These are phyloP conservation scores for Sitobion miscanthi DNA, from an alignment of 1,140 invertebrate species.

Conservation along the genomic window DNA sequence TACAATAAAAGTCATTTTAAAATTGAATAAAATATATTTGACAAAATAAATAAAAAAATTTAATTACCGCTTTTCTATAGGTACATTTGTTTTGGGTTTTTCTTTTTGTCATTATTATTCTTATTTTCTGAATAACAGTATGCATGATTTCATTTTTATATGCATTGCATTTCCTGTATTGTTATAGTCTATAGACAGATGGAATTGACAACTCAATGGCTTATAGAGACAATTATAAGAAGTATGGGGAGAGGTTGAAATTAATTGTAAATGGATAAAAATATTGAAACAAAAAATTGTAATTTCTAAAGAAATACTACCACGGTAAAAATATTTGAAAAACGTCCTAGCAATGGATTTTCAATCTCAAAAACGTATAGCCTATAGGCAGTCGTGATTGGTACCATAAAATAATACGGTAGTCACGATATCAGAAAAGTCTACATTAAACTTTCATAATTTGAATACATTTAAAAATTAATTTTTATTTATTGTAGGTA, in stretches of 20 bases:
- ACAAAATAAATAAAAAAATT: too few species aligned
- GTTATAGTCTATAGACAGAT: too few species aligned
- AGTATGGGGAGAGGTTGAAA: background rate
- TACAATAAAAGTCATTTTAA: too few species aligned
- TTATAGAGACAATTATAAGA: background rate
- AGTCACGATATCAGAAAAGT: background rate
- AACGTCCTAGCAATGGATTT: background rate
- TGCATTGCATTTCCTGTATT: too few species aligned
- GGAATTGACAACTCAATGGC: too few species aligned
- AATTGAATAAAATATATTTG: too few species aligned
- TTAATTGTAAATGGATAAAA: background rate
- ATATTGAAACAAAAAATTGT: background rate
- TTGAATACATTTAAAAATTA: background rate
- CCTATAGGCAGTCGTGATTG: background rate
- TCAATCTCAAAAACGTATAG: background rate
- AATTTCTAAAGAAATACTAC: background rate
- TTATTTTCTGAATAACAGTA: too few species aligned
- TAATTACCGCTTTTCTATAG: too few species aligned
- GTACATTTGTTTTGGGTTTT: too few species aligned
- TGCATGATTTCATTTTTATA: too few species aligned
- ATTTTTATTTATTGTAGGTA: background rate
- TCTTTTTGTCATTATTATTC: too few species aligned
- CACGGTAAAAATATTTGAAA: too few species aligned
- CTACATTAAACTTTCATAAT: background rate
- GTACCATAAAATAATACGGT: background rate